phyloP scores from a whole-genome alignment of 1,140 invertebrate genomes.

The Neotoxoptera formosana region DNA sequence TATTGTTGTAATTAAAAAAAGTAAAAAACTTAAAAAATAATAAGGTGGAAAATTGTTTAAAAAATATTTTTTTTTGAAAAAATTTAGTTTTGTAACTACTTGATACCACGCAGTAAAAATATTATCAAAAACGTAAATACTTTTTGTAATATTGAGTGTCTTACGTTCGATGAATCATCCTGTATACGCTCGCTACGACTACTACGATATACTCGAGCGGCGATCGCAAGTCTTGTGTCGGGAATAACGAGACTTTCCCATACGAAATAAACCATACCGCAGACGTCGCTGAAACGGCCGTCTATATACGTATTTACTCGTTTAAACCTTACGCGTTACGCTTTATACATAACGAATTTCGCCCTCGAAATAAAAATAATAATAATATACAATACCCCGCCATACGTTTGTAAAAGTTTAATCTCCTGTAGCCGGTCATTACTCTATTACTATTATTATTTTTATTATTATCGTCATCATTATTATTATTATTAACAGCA shows the following conservation, averaged over 20 bases:
- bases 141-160: no score
- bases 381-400: slow-evolving; percentile 4
- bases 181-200: no score
- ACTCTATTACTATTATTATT: slow-evolving; percentile 6
- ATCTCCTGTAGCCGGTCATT: slow-evolving; percentile 9
- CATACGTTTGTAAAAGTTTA: slow-evolving; percentile 12
- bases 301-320: background rate
- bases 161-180: no score
- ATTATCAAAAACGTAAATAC: no score
- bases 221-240: no score
- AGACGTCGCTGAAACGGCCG: background rate
- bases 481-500: slow-evolving; percentile 29
- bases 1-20: no score
- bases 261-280: background rate
- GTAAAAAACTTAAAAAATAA: no score
- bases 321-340: background rate
- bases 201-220: no score
- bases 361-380: background rate
- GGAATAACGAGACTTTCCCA: background rate
- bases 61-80: no score
- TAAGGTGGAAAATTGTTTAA: no score
- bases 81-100: no score
- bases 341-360: slow-evolving; percentile 12
- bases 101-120: no score
- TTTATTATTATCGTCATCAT: background rate